phyloP scores from a whole-genome alignment of 1,140 invertebrate genomes.

The Chrysoperla carnea region DNA sequence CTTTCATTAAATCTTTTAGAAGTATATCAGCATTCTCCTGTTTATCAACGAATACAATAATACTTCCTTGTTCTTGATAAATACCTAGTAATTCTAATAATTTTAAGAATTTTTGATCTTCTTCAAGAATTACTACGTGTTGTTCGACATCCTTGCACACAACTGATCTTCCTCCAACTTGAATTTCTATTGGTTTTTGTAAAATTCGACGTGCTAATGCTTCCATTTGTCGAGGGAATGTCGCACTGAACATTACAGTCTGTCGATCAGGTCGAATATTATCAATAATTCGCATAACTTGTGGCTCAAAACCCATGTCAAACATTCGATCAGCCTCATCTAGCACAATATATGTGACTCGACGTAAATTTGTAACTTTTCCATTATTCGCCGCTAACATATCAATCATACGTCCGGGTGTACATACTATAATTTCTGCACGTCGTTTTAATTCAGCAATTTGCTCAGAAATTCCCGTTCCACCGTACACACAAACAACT shows the following conservation, averaged over 20 bases:
- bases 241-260: slow-evolving; percentile 97
- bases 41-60: slow-evolving; percentile 97
- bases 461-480: slow-evolving; percentile 92
- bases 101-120: slow-evolving; percentile 97
- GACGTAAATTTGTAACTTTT: slow-evolving; percentile 85
- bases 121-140: slow-evolving; percentile 82
- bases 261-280: slow-evolving; percentile 94
- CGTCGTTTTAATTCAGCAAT: slow-evolving; percentile 97
- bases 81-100: slow-evolving; percentile 86
- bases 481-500: slow-evolving; percentile 96
- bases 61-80: slow-evolving; percentile 85
- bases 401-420: slow-evolving; percentile 98
- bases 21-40: slow-evolving; percentile 94
- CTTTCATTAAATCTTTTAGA: slow-evolving; percentile 91
- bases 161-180: slow-evolving; percentile 91
- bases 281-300: slow-evolving; percentile 95
- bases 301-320: slow-evolving; percentile 99
- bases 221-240: slow-evolving; percentile 98
- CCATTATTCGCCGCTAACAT: slow-evolving; percentile 98
- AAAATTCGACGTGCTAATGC: slow-evolving; percentile 87
- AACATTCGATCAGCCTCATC: slow-evolving; percentile 99
- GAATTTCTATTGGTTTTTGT: slow-evolving; percentile 92
- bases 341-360: slow-evolving; percentile 93
- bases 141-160: slow-evolving; percentile 98
- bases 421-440: slow-evolving; percentile 95